A percentile compares a stretch with the other conserved stretches of the same genome.
Conservation (phyloP, 2,888 invertebrate genomes). For the Rotaria socialis region DNA sequence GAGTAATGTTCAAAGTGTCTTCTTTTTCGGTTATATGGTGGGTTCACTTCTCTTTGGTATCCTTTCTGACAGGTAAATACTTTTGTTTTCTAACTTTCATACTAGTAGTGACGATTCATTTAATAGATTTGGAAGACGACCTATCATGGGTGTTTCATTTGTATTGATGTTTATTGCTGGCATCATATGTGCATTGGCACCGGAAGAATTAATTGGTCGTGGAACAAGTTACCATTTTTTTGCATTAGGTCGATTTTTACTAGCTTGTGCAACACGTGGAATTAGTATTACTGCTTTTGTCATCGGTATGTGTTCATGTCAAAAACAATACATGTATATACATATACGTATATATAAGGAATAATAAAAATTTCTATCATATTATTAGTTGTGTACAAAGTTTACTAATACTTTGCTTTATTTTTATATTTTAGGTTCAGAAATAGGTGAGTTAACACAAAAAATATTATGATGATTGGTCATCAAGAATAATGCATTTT, state of each 20-base stretch:
- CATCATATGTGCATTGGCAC: constrained; percentile 2
- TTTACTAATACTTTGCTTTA: no score
- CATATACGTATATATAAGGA: no score
- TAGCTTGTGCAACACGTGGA: constrained; percentile 28
- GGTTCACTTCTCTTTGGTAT: constrained; percentile 19
- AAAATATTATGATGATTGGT: no score
- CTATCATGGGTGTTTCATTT: not conserved
- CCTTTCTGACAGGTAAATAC: not conserved
- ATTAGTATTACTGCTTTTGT: constrained; percentile 27
- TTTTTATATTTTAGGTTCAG: not conserved
- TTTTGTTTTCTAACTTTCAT: not conserved
- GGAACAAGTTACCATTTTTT: not conserved
- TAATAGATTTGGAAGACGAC: constrained; percentile 30
- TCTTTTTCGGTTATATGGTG: not conserved
- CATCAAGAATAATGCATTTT: not conserved
- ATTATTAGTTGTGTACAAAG: no score
- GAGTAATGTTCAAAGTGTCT: not conserved
- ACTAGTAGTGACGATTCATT: not conserved
- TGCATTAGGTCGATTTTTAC: not conserved
- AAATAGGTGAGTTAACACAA: not conserved
- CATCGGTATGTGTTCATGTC: not conserved
- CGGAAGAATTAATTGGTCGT: not conserved
- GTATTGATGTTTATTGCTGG: not conserved
- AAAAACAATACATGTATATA: not conserved
- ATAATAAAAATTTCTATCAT: not conserved